Conservation (phyloP, 2,113 vertebrate species). For the Oncorhynchus keta region DNA sequence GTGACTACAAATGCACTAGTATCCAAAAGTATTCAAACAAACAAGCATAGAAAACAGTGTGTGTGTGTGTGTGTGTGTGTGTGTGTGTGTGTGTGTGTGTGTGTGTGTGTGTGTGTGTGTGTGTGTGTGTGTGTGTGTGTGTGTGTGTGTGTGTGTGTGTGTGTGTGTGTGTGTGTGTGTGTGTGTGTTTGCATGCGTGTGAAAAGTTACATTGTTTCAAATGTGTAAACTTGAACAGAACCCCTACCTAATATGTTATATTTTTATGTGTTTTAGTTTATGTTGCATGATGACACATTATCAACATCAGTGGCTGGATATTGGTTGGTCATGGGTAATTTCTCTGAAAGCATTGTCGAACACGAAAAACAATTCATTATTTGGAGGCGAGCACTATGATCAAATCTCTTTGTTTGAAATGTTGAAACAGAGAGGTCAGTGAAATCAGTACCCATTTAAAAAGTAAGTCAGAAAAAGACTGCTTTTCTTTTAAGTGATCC, state of each 20-base stretch:
- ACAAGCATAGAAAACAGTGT: no score
- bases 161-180: no score
- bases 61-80: no score
- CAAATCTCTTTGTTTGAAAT: conserved; percentile 13
- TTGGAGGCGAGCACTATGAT: conserved; percentile 4
- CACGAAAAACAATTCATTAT: not conserved
- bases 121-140: no score
- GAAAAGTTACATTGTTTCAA: not conserved
- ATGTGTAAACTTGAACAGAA: conserved; percentile 9
- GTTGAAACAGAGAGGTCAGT: conserved; percentile 19
- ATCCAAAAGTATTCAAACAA: no score
- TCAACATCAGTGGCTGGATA: not conserved
- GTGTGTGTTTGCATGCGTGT: rapidly evolving
- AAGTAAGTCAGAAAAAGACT: conserved; percentile 2
- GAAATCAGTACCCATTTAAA: conserved; percentile 7
- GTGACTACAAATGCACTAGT: no score
- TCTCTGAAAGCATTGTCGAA: not conserved
- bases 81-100: no score
- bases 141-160: no score
- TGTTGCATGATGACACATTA: conserved; percentile 13
- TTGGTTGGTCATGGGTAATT: not conserved
- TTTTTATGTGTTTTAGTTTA: conserved; percentile 37
- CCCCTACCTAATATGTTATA: conserved; percentile 35
- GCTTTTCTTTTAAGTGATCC: conserved; percentile 26
- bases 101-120: no score